Evolutionary conservation across 1,140 invertebrate genomes (phyloP).

Genomic region (Apis florea): DNA sequence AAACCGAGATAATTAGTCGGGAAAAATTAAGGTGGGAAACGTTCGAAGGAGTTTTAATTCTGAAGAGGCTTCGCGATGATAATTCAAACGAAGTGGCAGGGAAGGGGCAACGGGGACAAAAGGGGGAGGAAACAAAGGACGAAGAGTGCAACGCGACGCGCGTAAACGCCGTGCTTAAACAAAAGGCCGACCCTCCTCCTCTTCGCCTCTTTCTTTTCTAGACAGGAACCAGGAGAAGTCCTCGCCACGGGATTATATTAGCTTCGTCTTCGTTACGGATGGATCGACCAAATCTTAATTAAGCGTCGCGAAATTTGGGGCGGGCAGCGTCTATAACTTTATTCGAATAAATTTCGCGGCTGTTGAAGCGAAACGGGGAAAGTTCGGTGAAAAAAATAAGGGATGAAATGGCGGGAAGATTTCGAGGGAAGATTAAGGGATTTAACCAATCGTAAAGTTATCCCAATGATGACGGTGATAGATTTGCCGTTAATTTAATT

Average conservation of each 20-base stretch:
- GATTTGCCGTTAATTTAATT: no score
- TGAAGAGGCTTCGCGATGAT: constrained; percentile 13
- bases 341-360: constrained; percentile 8
- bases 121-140: constrained; percentile 31
- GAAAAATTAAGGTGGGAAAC: constrained; percentile 11
- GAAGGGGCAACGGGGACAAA: background rate
- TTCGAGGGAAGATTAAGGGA: background rate
- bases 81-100: constrained; percentile 31
- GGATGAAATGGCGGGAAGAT: background rate
- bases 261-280: constrained; percentile 38
- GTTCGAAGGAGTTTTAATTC: constrained; percentile 10
- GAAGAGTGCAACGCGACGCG: constrained; percentile 19
- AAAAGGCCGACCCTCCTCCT: constrained; percentile 46
- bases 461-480: no score
- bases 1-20: constrained; percentile 14
- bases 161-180: constrained; percentile 56
- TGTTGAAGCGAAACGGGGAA: background rate
- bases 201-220: background rate
- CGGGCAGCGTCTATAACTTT: background rate
- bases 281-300: constrained; percentile 36
- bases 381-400: constrained; percentile 10
- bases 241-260: constrained; percentile 61
- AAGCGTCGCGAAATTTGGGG: constrained; percentile 19
- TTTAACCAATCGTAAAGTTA: background rate
- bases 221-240: constrained; percentile 22